phyloP scores from a whole-genome alignment of 2,888 invertebrate species.

The Lagria hirta region DNA sequence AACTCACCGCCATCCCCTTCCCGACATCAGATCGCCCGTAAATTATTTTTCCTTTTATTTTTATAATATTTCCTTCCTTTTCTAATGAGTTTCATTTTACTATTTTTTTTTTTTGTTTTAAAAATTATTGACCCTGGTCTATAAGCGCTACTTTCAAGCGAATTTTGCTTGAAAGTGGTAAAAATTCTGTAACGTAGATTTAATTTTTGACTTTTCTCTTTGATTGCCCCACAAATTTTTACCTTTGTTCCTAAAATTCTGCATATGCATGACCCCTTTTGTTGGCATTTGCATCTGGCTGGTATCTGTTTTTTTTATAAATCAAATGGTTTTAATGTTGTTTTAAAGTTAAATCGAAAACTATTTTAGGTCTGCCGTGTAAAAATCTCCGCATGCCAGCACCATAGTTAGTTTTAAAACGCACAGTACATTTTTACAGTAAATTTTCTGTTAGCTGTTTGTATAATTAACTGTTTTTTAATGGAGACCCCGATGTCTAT shows the following conservation, averaged over 20 bases:
- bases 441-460: constrained; percentile 40
- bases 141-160: no score
- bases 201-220: constrained; percentile 27
- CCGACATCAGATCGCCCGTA: no score
- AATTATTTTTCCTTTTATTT: no score
- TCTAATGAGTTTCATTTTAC: no score
- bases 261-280: constrained; percentile 54
- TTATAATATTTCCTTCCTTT: no score
- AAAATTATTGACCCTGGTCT: no score
- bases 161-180: constrained; percentile 6
- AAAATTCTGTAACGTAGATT: constrained; percentile 22
- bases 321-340: constrained; percentile 35
- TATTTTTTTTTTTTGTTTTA: no score
- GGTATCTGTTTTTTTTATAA: constrained; percentile 49
- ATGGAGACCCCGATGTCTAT: constrained; percentile 42
- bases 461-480: constrained; percentile 37
- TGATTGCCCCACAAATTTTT: constrained; percentile 41
- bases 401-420: constrained; percentile 52
- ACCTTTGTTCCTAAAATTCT: constrained; percentile 49
- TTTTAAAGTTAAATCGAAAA: constrained; percentile 28
- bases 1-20: no score
- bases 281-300: constrained; percentile 56
- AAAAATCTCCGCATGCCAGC: constrained; percentile 50
- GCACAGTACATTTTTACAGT: constrained; percentile 49
- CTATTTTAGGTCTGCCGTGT: constrained; percentile 36